phyloP scores from a whole-genome alignment of 2,113 vertebrate genomes.

The Misgurnus anguillicaudatus region DNA sequence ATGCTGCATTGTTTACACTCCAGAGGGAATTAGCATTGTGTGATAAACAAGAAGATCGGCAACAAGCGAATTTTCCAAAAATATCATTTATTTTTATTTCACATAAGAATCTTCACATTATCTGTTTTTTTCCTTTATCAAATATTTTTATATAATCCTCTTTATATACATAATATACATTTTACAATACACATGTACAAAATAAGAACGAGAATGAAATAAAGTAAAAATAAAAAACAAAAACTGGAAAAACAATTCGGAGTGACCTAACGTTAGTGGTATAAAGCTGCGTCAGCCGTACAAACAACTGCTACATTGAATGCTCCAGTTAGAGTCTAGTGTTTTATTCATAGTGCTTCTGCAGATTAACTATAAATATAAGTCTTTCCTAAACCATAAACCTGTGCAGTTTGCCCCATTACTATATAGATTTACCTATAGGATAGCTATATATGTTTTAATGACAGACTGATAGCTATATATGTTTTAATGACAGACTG shows the following conservation, averaged over 20 bases:
- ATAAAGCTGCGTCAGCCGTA: neutral
- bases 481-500: no score
- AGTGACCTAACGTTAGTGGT: neutral
- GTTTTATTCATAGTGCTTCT: constrained; percentile 19
- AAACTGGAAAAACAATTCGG: neutral
- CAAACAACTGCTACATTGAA: constrained; percentile 22
- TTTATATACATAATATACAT: constrained; percentile 62
- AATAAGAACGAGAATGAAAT: constrained; percentile 15
- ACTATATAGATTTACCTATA: neutral
- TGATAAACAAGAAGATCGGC: neutral
- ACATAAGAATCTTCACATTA: constrained; percentile 56
- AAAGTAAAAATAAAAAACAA: neutral
- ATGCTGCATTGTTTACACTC: no score
- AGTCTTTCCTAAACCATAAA: neutral
- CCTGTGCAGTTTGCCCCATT: neutral
- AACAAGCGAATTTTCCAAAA: constrained; percentile 46
- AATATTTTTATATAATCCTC: constrained; percentile 56
- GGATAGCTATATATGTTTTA: neutral
- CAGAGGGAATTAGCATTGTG: no score
- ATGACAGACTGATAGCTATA: neutral
- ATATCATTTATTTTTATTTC: constrained; percentile 55
- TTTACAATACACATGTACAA: constrained; percentile 52
- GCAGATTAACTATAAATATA: neutral
- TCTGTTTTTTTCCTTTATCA: constrained; percentile 44
- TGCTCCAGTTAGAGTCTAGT: constrained; percentile 19